phyloP scores from a whole-genome alignment of 2,797 vertebrate genomes.

The Helostoma temminkii region DNA sequence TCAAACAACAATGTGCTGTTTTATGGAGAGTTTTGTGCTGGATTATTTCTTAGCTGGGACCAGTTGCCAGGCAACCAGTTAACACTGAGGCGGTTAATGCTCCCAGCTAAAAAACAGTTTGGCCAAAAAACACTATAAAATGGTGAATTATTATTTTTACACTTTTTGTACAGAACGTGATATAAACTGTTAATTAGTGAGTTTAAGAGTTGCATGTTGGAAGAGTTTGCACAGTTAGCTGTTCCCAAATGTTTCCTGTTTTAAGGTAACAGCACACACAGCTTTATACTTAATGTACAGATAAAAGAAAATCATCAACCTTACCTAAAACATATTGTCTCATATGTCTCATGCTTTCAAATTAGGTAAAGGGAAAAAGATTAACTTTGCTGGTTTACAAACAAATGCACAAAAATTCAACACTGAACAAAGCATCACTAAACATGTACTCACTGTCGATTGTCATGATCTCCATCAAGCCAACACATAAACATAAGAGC shows the following conservation, averaged over 20 bases:
- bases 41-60: neutral
- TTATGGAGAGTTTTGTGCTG: neutral
- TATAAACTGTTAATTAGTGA: neutral
- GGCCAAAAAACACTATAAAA: conserved; percentile 5
- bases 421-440: neutral
- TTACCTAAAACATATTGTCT: no score
- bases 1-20: neutral
- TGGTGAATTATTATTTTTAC: neutral
- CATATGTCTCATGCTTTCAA: neutral
- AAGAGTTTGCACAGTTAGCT: neutral
- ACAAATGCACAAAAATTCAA: neutral
- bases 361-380: neutral
- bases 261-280: neutral
- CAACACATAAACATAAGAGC: conserved; percentile 42
- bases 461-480: conserved; percentile 61
- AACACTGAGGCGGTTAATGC: neutral
- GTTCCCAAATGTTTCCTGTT: neutral
- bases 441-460: conserved; percentile 73
- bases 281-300: no score
- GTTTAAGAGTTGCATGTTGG: neutral
- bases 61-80: conserved; percentile 3
- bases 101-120: conserved; percentile 2
- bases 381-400: neutral
- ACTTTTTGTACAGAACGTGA: neutral
- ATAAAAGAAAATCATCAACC: no score